A percentile compares a stretch with the other conserved stretches of the same genome.
Evolutionary conservation across 2,113 vertebrate species (phyloP).

Genomic region (Proterorhinus semilunaris): DNA sequence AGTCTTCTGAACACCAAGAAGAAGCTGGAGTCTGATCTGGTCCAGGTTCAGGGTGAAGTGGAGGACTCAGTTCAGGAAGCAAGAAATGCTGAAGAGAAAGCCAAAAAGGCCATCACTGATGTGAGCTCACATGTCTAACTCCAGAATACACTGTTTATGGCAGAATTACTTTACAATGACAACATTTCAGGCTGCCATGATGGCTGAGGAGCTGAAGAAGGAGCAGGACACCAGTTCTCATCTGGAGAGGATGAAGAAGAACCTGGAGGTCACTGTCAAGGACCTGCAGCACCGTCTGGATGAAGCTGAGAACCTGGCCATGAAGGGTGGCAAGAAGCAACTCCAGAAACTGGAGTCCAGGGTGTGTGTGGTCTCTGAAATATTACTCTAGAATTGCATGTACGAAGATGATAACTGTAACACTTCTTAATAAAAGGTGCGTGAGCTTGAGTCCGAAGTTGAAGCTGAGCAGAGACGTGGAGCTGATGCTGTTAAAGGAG

Average conservation of each 20-base stretch:
- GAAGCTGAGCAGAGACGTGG: conserved; percentile 60
- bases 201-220: conserved; percentile 90
- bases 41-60: too few relatives aligned
- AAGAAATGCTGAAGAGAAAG: too few relatives aligned
- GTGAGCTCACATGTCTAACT: too few relatives aligned
- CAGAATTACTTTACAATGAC: too few relatives aligned
- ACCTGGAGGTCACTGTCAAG: conserved; percentile 84
- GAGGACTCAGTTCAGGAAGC: too few relatives aligned
- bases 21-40: too few relatives aligned
- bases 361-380: conserved; percentile 50
- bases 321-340: conserved; percentile 86
- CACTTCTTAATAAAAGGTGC: conserved; percentile 41
- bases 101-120: conserved; percentile 73
- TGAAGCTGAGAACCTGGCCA: conserved; percentile 86
- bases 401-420: neutral
- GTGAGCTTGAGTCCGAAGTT: conserved; percentile 60
- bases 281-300: conserved; percentile 86
- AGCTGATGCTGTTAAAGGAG: conserved; percentile 44
- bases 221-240: conserved; percentile 88
- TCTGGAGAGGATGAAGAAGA: conserved; percentile 96
- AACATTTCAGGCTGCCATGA: conserved; percentile 79
- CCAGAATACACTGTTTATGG: too few relatives aligned
- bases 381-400: neutral
- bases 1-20: conserved; percentile 68
- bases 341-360: conserved; percentile 83